Evolutionary conservation across 2,888 invertebrate species (phyloP), one percentile per base, ranked within the genome.

Genomic region (Osmoderma eremita): DNA sequence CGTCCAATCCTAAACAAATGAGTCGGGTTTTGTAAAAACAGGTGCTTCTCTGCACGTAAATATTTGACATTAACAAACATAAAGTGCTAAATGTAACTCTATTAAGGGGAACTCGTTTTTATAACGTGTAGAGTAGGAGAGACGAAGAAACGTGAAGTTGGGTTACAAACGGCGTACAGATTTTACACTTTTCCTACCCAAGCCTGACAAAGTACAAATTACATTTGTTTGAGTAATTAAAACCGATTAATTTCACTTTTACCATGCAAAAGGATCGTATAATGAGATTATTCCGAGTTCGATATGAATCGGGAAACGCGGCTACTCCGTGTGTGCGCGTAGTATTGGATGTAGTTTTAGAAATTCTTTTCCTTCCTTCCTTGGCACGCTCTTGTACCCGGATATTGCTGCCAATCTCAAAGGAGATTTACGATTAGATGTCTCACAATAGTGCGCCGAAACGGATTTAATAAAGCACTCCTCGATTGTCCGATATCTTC

Each of bases 341-440:
- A 42, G 42, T 10, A 10, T 15, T 42, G 48, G 48, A 81, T 81
- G 81, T 79, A 79, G 77, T 48, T 79, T 80, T 77, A 79, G 80
- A 30, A 81, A 81, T 81, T 81, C 80, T 80, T 81, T 79, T 76
- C 74, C 76, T 77, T 77, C 81, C 81, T 30, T 30, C 30, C 30
- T 30, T 5, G 30, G 30, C 30, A 30, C 30, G 82, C 81, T 78
- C 53, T 30, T 81, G 82, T 81, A 79, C 79, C 80, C 80, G 83
- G 83, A 83, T 82, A 83, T 82, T 82, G 82, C 81, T 81, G 82
- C 81, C 82, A 81, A 81, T 81, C 81, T 79, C 79, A 73, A 73
- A 78, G 78, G 76, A 63, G 75, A 72, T 75, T 75, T 76, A 74
- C 80, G 79, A 80, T 80, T 81, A 80, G 80, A 81, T 80, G 79